These are phyloP conservation scores for Parauchenoglanis punctatus DNA, from an alignment of 2,797 vertebrate genomes.

Conservation along the genomic window DNA sequence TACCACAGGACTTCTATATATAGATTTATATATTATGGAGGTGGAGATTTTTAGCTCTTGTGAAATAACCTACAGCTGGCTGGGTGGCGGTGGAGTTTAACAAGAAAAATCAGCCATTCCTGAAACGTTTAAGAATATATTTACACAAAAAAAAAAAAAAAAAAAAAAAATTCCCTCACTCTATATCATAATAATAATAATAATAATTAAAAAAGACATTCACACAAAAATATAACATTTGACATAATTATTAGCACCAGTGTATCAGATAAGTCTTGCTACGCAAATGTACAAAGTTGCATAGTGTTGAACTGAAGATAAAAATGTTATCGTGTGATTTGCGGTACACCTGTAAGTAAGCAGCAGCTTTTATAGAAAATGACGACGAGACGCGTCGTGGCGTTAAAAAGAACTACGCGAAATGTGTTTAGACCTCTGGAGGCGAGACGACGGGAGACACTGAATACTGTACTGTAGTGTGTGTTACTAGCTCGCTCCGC, in stretches of 20 bases:
- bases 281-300: conserved; percentile 93
- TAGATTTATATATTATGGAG: conserved; percentile 64
- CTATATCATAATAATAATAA: conserved; percentile 71
- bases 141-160: conserved; percentile 80
- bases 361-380: conserved; percentile 53
- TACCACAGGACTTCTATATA: conserved; percentile 65
- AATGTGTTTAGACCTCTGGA: conserved; percentile 36
- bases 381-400: background rate
- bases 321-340: conserved; percentile 59
- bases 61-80: conserved; percentile 65
- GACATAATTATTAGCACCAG: conserved; percentile 99
- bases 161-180: conserved; percentile 78
- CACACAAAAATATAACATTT: conserved; percentile 98
- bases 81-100: conserved; percentile 47
- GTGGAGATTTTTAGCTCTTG: conserved; percentile 62
- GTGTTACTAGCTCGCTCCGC: conserved; percentile 27
- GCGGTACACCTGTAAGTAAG: conserved; percentile 62
- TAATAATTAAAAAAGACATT: conserved; percentile 79
- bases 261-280: conserved; percentile 96
- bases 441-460: background rate
- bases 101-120: conserved; percentile 71
- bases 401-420: conserved; percentile 32
- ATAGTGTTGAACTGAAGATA: conserved; percentile 80
- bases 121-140: conserved; percentile 84
- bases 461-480: conserved; percentile 61